These are phyloP conservation scores for Sebastes kiyomatsui DNA, from an alignment of 2,797 vertebrate species.

Conservation along the genomic window DNA sequence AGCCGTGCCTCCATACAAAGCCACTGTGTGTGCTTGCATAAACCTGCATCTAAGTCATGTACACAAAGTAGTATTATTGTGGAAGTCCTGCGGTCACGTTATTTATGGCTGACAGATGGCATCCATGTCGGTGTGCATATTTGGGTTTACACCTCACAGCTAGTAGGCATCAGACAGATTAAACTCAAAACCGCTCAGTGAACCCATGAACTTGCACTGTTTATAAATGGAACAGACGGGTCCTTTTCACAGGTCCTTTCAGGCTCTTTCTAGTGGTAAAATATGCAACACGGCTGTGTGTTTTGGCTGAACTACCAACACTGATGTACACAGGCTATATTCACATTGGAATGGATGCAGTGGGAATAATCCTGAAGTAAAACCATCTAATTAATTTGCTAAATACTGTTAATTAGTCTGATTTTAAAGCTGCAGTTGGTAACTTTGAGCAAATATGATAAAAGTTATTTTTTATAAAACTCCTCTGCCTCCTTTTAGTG, in stretches of 20 bases:
- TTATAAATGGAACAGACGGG: conserved; percentile 35
- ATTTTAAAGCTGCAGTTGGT: not conserved
- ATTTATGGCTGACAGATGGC: conserved; percentile 53
- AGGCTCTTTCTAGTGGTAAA: not conserved
- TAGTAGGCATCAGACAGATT: conserved; percentile 52
- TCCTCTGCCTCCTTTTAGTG: too few species aligned
- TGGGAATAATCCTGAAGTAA: not conserved
- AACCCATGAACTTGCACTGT: conserved; percentile 46
- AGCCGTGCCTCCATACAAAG: conserved; percentile 47
- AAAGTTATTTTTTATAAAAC: too few species aligned
- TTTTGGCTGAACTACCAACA: not conserved
- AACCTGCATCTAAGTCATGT: conserved; percentile 39
- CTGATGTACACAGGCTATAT: not conserved
- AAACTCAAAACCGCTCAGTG: conserved; percentile 28
- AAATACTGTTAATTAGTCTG: not conserved
- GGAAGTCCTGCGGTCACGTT: conserved; percentile 14
- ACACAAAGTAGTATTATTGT: conserved; percentile 44
- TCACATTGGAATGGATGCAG: not conserved
- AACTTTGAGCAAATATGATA: too few species aligned
- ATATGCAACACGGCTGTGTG: not conserved
- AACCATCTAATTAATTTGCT: not conserved
- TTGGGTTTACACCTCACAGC: conserved; percentile 42
- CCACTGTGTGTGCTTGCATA: conserved; percentile 39
- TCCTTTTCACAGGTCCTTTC: conserved; percentile 1
- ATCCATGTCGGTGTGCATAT: conserved; percentile 22